A percentile compares a stretch with the other conserved stretches of the same genome.
Evolutionary conservation across 2,113 vertebrate species (phyloP).

Genomic region (Ovis canadensis): DNA sequence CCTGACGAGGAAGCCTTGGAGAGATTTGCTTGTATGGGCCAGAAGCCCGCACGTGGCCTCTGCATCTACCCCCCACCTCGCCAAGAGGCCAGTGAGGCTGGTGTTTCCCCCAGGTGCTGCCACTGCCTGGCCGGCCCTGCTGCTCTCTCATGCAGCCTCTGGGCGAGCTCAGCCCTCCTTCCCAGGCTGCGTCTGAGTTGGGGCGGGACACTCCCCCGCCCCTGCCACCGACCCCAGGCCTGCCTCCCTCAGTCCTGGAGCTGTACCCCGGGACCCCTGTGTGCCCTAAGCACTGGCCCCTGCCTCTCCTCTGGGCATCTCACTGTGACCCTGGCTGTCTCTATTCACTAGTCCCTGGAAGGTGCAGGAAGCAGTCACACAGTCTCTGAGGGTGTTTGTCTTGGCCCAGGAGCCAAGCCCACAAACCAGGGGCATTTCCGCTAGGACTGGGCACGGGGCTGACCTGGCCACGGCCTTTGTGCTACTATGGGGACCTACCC

Average conservation of each 20-base stretch:
- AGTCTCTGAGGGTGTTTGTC: constrained; percentile 33
- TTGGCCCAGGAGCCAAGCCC: constrained; percentile 28
- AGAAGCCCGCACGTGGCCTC: rapidly evolving
- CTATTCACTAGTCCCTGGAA: constrained; percentile 37
- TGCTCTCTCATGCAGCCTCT: not conserved
- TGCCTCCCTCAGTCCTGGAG: not conserved
- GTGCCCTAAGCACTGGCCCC: not conserved
- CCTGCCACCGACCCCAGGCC: not conserved
- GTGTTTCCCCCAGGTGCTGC: not conserved
- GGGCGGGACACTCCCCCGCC: not conserved
- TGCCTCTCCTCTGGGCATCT: constrained; percentile 32
- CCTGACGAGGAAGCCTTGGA: not conserved
- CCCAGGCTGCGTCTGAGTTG: constrained; percentile 31
- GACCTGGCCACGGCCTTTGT: not conserved
- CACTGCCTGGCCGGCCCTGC: not conserved
- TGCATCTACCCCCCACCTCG: rapidly evolving
- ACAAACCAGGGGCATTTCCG: constrained; percentile 39
- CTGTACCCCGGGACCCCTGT: not conserved
- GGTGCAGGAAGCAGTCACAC: constrained; percentile 8
- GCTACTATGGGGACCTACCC: not conserved
- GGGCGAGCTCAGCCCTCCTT: not conserved
- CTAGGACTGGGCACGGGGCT: constrained; percentile 21
- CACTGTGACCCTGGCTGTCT: not conserved
- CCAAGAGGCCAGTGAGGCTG: rapidly evolving
- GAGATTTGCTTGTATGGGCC: not conserved